Base-by-base conservation (phyloP, 2,888 invertebrate genomes). In the Diarsia dahlii region DNA sequence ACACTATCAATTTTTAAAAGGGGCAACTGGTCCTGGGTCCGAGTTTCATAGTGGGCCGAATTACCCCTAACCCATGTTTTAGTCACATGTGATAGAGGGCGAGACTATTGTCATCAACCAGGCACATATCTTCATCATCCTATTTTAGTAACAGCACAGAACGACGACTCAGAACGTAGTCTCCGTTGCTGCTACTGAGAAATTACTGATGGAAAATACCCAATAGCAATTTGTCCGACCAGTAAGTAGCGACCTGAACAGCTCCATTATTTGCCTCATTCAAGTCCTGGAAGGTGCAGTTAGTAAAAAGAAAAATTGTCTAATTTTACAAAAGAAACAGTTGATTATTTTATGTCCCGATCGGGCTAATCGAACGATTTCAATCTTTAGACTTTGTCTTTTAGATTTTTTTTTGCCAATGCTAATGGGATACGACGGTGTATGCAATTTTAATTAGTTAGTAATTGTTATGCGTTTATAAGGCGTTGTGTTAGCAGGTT, bases 391-490 rank as follows among this genome's bases (percentile, higher is more conserved):
- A 20, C 39, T 10, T 73, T 56, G 39, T 34, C 10, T 74, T 76
- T 58, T 1, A 66, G 48, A 34, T 15, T 70, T 69, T 80, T 75
- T 77, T 74, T 72, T 58, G 34, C 45, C 34, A 10, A 56, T 39
- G 13, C 56, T 74, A 71, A 69, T 63, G 65, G 18, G 45, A 76
- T 64, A 64, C 67, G n/a, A n/a, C n/a, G n/a, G 34, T 72, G 45
- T 78, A 58, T 67, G 65, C n/a, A 64, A 58, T 67, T 18, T 52
- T 18, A 62, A 52, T 62, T 46, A n/a, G 13, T 60, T 45, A 46
- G n/a, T 69, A 45, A 23, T 28, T 48, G n/a, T 20, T 15, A 34
- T 66, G 20, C 20, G 8, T 66, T 50, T 39, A 3, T 12, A 62
- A 45, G n/a, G 63, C 10, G n/a, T 45, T 45, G 45, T 45, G 8